These are phyloP conservation scores for Morelia viridis DNA, from an alignment of 2,797 vertebrate species.

Conservation along the genomic window DNA sequence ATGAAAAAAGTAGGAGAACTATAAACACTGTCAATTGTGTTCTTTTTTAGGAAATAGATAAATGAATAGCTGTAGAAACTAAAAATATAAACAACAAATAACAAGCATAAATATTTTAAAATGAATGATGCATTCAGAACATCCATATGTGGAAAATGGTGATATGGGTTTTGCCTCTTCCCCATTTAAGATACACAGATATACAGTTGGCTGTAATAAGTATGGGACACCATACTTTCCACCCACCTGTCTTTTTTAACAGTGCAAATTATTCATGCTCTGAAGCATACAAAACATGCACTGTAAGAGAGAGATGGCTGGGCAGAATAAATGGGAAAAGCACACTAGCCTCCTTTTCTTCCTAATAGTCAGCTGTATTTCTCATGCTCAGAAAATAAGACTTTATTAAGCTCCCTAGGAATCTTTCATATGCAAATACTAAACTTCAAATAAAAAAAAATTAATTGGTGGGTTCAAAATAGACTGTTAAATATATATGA, in stretches of 20 bases:
- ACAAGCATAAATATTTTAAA: neutral
- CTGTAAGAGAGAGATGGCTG: neutral
- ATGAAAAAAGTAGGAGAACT: no score
- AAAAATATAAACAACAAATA: neutral
- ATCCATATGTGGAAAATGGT: neutral
- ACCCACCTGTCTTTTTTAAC: neutral
- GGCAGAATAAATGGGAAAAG: neutral
- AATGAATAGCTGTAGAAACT: neutral
- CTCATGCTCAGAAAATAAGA: neutral
- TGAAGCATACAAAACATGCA: neutral
- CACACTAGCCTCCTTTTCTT: neutral
- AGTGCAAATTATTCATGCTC: neutral
- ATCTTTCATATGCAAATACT: neutral
- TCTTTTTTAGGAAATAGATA: neutral
- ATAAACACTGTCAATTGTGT: neutral
- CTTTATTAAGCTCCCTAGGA: neutral
- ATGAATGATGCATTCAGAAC: neutral
- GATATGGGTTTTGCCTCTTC: neutral
- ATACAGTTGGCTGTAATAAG: neutral
- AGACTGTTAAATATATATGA: slow-evolving; percentile 20
- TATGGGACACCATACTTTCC: neutral
- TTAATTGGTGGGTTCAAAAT: neutral
- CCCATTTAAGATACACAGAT: neutral
- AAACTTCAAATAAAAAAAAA: neutral
- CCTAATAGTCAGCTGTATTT: neutral